These are phyloP conservation scores for Rhopalosiphum padi DNA, from an alignment of 1,140 invertebrate genomes.

Conservation along the genomic window DNA sequence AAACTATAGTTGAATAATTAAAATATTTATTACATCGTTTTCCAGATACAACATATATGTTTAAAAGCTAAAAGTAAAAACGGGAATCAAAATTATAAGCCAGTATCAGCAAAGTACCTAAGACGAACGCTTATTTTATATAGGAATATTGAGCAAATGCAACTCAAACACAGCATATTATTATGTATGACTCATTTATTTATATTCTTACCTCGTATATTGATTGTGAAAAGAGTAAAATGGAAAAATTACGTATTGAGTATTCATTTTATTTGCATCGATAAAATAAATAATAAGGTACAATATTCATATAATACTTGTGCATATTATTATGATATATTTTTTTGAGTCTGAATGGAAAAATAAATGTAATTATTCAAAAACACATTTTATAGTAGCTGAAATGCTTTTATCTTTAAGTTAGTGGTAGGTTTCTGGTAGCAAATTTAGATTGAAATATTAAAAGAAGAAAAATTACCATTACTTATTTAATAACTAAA, in stretches of 20 bases:
- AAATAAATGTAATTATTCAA: neutral
- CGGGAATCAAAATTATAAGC: too few species aligned
- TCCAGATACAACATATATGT: neutral
- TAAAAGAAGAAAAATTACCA: neutral
- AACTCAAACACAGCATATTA: too few species aligned
- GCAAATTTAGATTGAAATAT: neutral
- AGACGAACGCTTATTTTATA: neutral
- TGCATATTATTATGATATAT: neutral
- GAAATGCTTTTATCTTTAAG: too few species aligned
- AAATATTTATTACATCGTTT: neutral
- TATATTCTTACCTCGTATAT: neutral
- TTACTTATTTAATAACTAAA: neutral
- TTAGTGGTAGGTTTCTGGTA: neutral
- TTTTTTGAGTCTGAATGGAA: neutral
- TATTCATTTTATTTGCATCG: neutral
- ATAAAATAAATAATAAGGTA: neutral
- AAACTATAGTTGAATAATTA: neutral
- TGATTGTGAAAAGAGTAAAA: neutral
- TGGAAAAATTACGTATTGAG: neutral
- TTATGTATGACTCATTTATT: neutral
- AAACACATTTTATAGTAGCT: too few species aligned
- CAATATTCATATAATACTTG: neutral
- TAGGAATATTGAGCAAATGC: neutral
- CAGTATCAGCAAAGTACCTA: neutral
- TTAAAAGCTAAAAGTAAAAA: neutral